Percentiles rank a stretch among this genome's conserved stretches.
These are phyloP conservation scores for Nomada ruficornis DNA, from an alignment of 2,888 invertebrate species.

Conservation along the genomic window DNA sequence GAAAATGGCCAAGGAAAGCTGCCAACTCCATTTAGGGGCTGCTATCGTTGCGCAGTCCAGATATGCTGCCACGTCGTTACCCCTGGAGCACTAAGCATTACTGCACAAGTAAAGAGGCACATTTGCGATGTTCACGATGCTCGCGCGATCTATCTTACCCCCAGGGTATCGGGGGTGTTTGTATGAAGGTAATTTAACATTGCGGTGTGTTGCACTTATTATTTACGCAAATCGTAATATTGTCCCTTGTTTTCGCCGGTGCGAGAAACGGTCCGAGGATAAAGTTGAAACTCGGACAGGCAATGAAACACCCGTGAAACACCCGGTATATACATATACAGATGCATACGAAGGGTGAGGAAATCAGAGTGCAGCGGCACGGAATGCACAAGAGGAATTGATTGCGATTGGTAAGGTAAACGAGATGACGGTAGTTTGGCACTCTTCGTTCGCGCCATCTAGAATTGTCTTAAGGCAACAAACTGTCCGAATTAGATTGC, in stretches of 20 bases:
- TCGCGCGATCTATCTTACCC: constrained; percentile 58
- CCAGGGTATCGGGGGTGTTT: constrained; percentile 28
- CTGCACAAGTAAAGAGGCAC: constrained; percentile 41
- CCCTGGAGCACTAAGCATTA: constrained; percentile 45
- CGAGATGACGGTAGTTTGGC: constrained; percentile 4
- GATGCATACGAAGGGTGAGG: too few relatives aligned
- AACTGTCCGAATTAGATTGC: constrained; percentile 23
- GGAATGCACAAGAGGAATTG: neutral
- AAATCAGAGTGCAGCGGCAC: neutral
- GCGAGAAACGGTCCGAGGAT: neutral
- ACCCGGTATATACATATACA: too few relatives aligned
- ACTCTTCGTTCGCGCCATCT: constrained; percentile 15
- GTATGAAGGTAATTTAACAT: constrained; percentile 57
- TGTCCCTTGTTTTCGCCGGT: neutral
- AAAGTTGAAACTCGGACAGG: neutral
- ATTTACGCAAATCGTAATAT: too few relatives aligned
- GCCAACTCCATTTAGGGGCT: constrained; percentile 64
- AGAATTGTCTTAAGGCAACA: constrained; percentile 9
- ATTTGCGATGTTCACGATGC: constrained; percentile 32
- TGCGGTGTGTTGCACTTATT: too few relatives aligned
- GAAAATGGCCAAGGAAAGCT: constrained; percentile 63
- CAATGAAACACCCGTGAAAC: too few relatives aligned
- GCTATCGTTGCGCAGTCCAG: constrained; percentile 65
- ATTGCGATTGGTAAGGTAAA: neutral
- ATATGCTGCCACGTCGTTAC: constrained; percentile 65